Percentiles rank a stretch among this genome's conserved stretches.
phyloP scores from a whole-genome alignment of 2,113 vertebrate genomes.

The Megaceryle maxima region DNA sequence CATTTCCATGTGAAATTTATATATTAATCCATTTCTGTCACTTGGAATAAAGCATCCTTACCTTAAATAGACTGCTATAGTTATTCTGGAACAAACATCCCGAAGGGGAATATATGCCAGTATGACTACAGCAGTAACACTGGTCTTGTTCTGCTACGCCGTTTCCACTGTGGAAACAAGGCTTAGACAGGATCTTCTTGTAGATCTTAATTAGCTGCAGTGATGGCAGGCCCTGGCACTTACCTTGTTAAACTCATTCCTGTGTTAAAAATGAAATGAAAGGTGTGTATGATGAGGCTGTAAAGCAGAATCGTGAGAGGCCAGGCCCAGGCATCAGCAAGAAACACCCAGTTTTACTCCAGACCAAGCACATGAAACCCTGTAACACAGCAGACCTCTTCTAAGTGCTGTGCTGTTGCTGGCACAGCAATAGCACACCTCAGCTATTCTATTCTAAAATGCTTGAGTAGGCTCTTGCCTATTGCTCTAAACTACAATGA shows the following conservation, averaged over 20 bases:
- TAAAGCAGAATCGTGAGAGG: background rate
- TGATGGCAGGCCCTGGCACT: background rate
- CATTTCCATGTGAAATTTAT: background rate
- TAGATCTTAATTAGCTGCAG: background rate
- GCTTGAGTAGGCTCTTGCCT: no score
- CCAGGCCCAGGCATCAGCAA: no score
- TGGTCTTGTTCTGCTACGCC: background rate
- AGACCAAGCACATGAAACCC: background rate
- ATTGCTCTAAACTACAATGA: background rate
- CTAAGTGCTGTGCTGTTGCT: background rate
- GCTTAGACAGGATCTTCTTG: background rate
- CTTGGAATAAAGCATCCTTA: slow-evolving; percentile 38
- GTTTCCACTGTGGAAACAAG: background rate
- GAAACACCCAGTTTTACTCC: background rate
- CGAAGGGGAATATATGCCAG: background rate
- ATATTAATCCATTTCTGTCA: background rate
- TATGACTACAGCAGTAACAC: background rate
- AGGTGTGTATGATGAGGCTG: no score
- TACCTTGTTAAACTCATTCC: background rate
- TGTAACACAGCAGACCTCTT: rapidly evolving
- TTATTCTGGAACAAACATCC: background rate
- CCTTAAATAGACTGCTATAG: background rate
- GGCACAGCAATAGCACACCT: background rate
- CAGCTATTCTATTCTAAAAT: background rate
- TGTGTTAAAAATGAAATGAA: background rate